Percentiles rank a stretch among this genome's conserved stretches.
These are phyloP conservation scores for Diphyllodes magnificus DNA, from an alignment of 2,113 vertebrate species.

Conservation along the genomic window DNA sequence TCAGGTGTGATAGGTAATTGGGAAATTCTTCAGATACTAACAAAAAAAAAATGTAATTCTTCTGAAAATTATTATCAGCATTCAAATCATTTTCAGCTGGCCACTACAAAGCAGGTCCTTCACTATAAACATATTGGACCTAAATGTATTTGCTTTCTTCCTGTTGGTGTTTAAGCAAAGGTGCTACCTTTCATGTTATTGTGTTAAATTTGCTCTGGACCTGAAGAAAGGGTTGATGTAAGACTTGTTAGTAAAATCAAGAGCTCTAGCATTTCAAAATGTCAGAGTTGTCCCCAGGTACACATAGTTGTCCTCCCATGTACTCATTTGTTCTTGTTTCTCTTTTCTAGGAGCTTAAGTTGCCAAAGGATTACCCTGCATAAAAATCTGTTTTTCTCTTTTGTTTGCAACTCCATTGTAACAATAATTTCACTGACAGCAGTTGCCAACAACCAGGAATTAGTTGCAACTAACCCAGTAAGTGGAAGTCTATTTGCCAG, in stretches of 20 bases:
- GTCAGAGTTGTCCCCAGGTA: background rate
- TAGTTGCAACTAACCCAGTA: constrained; percentile 91
- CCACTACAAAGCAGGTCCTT: background rate
- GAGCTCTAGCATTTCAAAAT: background rate
- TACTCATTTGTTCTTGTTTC: constrained; percentile 45
- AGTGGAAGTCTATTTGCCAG: constrained; percentile 51
- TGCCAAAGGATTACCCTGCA: constrained; percentile 98
- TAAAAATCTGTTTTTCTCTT: constrained; percentile 98
- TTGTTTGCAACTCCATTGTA: constrained; percentile 90
- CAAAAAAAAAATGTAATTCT: background rate
- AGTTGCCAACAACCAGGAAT: constrained; percentile 88
- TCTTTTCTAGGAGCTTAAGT: constrained; percentile 86
- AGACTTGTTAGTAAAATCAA: background rate
- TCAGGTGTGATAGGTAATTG: background rate
- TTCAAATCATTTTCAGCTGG: background rate
- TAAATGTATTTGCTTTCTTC: background rate
- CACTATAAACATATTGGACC: background rate
- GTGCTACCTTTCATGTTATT: background rate
- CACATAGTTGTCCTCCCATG: background rate
- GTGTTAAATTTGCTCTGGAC: background rate
- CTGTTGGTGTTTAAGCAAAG: background rate
- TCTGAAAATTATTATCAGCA: background rate
- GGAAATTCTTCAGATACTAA: background rate
- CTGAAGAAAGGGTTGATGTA: background rate
- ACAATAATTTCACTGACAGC: constrained; percentile 90